These are phyloP conservation scores for Polyommatus iphigenia DNA, from an alignment of 2,888 invertebrate species.

Conservation along the genomic window DNA sequence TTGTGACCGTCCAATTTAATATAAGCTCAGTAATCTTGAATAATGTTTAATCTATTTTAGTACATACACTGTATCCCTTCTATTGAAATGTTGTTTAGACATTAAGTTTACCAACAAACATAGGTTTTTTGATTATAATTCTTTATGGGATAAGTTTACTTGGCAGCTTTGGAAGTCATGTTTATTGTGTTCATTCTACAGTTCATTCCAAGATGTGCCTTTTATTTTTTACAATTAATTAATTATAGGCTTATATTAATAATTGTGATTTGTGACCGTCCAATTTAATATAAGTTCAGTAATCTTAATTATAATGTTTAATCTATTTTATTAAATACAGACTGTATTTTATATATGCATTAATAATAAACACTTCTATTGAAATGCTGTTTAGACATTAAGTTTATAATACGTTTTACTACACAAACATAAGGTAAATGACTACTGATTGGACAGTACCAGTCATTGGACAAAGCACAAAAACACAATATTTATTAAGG, in stretches of 20 bases:
- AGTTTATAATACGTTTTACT: too few relatives aligned
- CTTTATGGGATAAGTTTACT: too few relatives aligned
- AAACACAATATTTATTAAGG: too few relatives aligned
- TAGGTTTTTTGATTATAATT: background rate
- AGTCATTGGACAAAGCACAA: too few relatives aligned
- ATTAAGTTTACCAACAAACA: too few relatives aligned
- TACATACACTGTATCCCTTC: too few relatives aligned
- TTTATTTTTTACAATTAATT: background rate
- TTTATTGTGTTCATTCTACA: background rate
- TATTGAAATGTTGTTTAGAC: too few relatives aligned
- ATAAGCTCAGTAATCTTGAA: background rate
- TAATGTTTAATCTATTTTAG: background rate
- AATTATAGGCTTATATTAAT: background rate
- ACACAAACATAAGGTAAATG: too few relatives aligned
- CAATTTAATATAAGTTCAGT: background rate
- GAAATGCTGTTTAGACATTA: background rate
- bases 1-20: background rate
- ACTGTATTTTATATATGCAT: background rate
- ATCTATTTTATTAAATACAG: background rate
- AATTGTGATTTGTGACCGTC: background rate
- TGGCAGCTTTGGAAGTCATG: background rate
- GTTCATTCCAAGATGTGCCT: background rate
- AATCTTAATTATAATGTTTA: background rate
- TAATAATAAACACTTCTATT: too few relatives aligned
- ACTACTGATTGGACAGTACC: too few relatives aligned